These are phyloP conservation scores for Vulpes vulpes DNA, from an alignment of 2,113 vertebrate species.

Conservation along the genomic window DNA sequence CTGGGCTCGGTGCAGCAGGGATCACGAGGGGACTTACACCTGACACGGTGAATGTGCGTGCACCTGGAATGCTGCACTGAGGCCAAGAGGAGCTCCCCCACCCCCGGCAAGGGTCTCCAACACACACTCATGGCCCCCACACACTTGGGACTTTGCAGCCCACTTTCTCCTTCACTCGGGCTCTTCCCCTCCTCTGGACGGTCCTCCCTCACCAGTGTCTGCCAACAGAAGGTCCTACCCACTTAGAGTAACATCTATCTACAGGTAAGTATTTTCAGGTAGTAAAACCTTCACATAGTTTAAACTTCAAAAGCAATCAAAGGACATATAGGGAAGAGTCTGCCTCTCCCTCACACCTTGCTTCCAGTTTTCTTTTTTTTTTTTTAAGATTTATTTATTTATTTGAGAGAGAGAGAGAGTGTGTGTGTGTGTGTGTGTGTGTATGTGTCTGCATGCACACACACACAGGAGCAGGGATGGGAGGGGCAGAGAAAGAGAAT, in stretches of 20 bases:
- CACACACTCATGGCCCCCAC: background rate
- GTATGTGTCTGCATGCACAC: background rate
- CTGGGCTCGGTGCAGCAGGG: background rate
- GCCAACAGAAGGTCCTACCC: accelerated
- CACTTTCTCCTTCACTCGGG: accelerated
- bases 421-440: background rate
- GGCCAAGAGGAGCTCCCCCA: background rate
- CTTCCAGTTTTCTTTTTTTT: background rate
- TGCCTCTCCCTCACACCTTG: background rate
- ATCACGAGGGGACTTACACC: background rate
- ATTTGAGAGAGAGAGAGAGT: background rate
- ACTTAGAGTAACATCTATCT: background rate
- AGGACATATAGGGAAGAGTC: background rate
- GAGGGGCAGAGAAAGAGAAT: background rate
- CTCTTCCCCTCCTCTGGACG: background rate
- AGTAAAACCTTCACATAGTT: background rate
- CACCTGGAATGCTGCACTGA: background rate
- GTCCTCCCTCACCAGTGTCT: background rate
- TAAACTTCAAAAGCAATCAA: background rate
- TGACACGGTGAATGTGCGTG: background rate
- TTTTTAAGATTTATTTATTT: background rate
- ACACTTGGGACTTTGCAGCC: background rate
- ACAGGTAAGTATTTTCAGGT: background rate
- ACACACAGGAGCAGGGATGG: background rate
- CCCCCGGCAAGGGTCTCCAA: background rate